Conservation (phyloP, 2,888 invertebrate species). For the Rhamnusium bicolor region DNA sequence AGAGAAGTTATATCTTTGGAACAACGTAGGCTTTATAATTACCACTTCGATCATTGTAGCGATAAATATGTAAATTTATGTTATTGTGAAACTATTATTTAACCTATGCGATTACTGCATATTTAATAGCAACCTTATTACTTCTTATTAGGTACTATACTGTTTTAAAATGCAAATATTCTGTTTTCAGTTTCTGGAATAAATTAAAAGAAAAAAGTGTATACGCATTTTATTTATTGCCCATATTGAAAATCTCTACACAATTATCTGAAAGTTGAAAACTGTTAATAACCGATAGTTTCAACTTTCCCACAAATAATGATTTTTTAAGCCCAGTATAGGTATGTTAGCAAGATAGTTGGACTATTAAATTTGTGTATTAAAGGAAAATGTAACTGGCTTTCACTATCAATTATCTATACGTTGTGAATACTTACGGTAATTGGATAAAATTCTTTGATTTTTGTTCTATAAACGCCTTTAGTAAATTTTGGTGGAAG, state of each 20-base stretch:
- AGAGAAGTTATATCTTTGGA: not conserved
- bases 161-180: not conserved
- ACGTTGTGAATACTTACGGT: constrained; percentile 75
- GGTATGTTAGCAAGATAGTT: not conserved
- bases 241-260: not conserved
- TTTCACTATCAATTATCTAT: constrained; percentile 14
- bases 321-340: constrained; percentile 1
- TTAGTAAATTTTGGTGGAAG: constrained; percentile 87
- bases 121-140: not conserved
- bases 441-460: constrained; percentile 88
- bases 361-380: constrained; percentile 4
- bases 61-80: not conserved
- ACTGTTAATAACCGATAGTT: not conserved
- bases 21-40: not conserved
- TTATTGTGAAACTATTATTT: not conserved
- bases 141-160: no score
- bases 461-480: constrained; percentile 84
- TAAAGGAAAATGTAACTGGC: constrained; percentile 6
- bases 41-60: not conserved
- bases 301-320: constrained; percentile 18
- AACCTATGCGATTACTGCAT: not conserved
- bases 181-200: not conserved
- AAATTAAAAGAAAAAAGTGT: not conserved
- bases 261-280: constrained; percentile 12
- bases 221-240: not conserved